Evolutionary conservation across 2,797 vertebrate genomes (phyloP).

Genomic region (Toxotes lorentzi): DNA sequence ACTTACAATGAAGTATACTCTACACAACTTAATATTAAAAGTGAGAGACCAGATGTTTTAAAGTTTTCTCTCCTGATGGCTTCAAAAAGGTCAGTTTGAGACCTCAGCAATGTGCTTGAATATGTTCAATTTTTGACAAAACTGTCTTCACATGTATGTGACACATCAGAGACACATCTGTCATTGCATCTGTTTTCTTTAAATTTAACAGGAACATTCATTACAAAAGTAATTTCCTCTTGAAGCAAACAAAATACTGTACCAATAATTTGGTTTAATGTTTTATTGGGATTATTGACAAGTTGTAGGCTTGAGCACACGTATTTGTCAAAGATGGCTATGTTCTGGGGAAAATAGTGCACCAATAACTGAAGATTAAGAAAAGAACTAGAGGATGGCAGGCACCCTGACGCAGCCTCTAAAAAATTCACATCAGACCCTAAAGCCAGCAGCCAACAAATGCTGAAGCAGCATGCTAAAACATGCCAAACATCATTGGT

Average conservation of each 20-base stretch:
- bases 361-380: neutral
- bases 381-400: neutral
- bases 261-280: no score
- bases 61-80: no score
- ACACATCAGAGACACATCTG: no score
- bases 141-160: neutral
- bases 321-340: neutral
- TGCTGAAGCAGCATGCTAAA: constrained; percentile 58
- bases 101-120: no score
- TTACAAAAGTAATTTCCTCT: no score
- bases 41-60: neutral
- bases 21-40: neutral
- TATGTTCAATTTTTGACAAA: no score
- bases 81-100: neutral
- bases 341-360: neutral
- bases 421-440: constrained; percentile 61
- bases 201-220: neutral
- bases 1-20: neutral
- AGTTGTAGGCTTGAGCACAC: neutral
- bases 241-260: neutral
- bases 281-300: neutral
- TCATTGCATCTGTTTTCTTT: neutral
- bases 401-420: constrained; percentile 48
- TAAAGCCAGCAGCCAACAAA: constrained; percentile 1
- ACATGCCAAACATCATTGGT: constrained; percentile 50